Percentiles rank a stretch among this genome's conserved stretches.
phyloP scores from a whole-genome alignment of 2,888 invertebrate genomes.

The Odontothrips loti region DNA sequence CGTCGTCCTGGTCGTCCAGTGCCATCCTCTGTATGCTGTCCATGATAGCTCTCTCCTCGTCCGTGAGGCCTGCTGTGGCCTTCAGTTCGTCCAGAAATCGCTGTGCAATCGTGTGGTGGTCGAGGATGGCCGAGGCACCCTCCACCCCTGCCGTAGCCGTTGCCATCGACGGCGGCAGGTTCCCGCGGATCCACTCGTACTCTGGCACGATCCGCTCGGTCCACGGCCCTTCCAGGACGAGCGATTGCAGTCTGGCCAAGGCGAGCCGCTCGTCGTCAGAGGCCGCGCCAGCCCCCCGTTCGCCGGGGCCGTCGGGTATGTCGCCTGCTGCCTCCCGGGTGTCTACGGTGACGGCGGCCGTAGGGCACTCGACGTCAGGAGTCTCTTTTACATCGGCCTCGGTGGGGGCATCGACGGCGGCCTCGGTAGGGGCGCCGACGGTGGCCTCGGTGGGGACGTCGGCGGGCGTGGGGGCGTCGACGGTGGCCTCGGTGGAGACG shows the following conservation, averaged over 20 bases:
- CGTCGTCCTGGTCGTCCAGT: neutral
- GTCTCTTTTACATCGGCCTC: too few relatives aligned
- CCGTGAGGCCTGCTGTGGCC: neutral
- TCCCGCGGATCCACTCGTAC: slow-evolving; percentile 13
- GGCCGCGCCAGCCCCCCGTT: neutral
- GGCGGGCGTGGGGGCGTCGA: neutral
- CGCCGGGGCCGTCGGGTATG: neutral
- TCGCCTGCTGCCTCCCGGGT: neutral
- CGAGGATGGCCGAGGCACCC: neutral
- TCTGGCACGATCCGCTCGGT: neutral
- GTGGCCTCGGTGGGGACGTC: neutral
- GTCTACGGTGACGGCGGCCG: neutral
- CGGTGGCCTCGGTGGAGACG: neutral
- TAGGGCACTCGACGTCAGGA: too few relatives aligned
- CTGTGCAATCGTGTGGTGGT: neutral
- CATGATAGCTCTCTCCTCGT: slow-evolving; percentile 10
- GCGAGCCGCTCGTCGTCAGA: neutral
- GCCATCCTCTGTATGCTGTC: neutral
- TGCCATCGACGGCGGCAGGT: neutral
- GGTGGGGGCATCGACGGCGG: neutral
- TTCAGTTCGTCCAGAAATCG: neutral
- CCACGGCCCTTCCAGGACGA: neutral
- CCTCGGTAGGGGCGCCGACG: neutral
- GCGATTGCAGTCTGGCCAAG: neutral
- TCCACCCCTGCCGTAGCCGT: neutral